These are phyloP conservation scores for Austrolebias charrua DNA, from an alignment of 2,797 vertebrate genomes.

Conservation along the genomic window DNA sequence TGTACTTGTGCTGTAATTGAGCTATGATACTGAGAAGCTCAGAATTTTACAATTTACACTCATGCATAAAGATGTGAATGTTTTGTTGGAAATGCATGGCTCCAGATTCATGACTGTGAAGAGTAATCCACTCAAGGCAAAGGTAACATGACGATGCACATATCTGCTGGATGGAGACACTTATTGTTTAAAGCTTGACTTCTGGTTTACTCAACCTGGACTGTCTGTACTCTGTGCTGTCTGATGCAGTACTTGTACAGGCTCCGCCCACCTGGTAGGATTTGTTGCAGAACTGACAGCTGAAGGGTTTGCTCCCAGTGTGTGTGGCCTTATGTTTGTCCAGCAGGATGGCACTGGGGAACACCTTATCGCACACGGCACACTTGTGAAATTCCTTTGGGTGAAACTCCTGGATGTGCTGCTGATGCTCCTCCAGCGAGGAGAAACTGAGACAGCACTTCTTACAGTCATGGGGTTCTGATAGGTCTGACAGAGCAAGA, in stretches of 20 bases:
- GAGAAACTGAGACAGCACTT: conserved; percentile 91
- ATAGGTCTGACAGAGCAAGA: conserved; percentile 73
- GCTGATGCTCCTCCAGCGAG: conserved; percentile 84
- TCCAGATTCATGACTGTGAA: no score
- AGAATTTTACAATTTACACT: no score
- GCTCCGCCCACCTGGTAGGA: conserved; percentile 85
- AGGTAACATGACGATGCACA: no score
- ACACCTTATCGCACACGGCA: conserved; percentile 83
- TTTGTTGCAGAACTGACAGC: conserved; percentile 88
- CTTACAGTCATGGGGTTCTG: conserved; percentile 88
- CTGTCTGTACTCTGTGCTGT: not conserved
- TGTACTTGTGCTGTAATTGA: no score
- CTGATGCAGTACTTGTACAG: not conserved
- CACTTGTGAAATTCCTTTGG: conserved; percentile 88
- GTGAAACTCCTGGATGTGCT: conserved; percentile 85
- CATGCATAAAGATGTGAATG: no score
- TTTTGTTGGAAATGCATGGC: no score
- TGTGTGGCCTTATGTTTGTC: conserved; percentile 85
- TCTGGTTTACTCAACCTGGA: not conserved
- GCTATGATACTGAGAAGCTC: no score
- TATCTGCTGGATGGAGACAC: no score
- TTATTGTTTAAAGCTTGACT: no score
- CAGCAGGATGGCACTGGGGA: conserved; percentile 81
- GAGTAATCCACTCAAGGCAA: no score
- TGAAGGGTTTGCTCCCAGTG: conserved; percentile 84